Percentiles rank a stretch among this genome's conserved stretches.
Evolutionary conservation across 2,113 vertebrate genomes (phyloP).

Genomic region (Tamias sibiricus): DNA sequence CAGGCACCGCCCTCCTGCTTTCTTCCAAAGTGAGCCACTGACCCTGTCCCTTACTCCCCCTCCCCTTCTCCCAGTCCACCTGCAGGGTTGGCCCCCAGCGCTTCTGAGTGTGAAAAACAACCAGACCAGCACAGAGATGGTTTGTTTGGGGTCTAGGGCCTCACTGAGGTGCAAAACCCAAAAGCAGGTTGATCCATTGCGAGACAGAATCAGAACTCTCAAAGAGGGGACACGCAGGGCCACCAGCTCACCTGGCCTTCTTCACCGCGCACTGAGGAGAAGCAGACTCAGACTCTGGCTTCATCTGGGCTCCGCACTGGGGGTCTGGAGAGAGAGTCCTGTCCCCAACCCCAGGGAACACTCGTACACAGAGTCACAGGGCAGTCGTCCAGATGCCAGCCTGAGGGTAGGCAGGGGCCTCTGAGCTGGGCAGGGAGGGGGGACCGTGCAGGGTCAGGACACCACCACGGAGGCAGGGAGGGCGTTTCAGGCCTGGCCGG

Average conservation of each 20-base stretch:
- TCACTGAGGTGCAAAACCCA: not conserved
- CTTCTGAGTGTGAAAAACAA: too few species aligned
- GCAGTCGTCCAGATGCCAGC: too few species aligned
- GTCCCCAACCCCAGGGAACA: not conserved
- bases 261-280: too few species aligned
- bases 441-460: not conserved
- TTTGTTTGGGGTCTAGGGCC: too few species aligned
- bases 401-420: not conserved
- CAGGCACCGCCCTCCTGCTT: rapidly evolving
- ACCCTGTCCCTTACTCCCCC: rapidly evolving
- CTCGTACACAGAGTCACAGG: not conserved
- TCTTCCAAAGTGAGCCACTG: not conserved
- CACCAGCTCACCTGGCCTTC: too few species aligned
- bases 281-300: too few species aligned
- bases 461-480: too few species aligned
- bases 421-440: not conserved
- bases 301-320: not conserved
- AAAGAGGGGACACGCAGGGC: too few species aligned
- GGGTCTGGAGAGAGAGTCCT: not conserved
- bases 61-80: not conserved
- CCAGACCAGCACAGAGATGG: rapidly evolving
- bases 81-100: rapidly evolving
- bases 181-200: not conserved
- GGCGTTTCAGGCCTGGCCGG: too few species aligned
- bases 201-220: not conserved